Percentiles rank a stretch among this genome's conserved stretches.
Evolutionary conservation across 1,140 invertebrate genomes (phyloP).

Genomic region (Trachymyrmex cornetzi): DNA sequence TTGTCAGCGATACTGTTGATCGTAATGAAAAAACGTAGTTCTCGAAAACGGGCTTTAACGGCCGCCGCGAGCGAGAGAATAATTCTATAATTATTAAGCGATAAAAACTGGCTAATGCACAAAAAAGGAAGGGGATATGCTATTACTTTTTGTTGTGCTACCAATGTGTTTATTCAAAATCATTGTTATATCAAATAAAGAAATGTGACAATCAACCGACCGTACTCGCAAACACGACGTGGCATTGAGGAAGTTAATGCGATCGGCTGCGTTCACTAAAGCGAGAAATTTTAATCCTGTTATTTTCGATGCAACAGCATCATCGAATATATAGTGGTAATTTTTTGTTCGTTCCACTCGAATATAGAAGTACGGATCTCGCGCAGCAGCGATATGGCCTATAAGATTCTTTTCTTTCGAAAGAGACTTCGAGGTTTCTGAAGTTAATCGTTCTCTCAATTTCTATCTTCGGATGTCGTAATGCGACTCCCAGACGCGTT

Average conservation of each 20-base stretch:
- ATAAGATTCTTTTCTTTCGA: neutral
- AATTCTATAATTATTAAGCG: slow-evolving; percentile 46
- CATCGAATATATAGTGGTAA: neutral
- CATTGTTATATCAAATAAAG: slow-evolving; percentile 33
- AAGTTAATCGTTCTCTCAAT: slow-evolving; percentile 36
- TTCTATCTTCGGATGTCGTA: slow-evolving; percentile 22
- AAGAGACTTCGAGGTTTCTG: neutral
- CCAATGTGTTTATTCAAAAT: slow-evolving; percentile 34
- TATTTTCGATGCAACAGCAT: neutral
- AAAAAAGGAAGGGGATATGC: slow-evolving; percentile 13
- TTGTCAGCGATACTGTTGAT: slow-evolving; percentile 41
- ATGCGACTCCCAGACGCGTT: slow-evolving; percentile 16
- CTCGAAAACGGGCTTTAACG: slow-evolving; percentile 31
- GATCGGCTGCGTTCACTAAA: slow-evolving; percentile 10
- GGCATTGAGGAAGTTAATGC: slow-evolving; percentile 46
- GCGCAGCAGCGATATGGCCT: neutral
- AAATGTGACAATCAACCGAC: slow-evolving; percentile 21
- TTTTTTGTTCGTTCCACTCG: slow-evolving; percentile 1
- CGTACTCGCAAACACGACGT: slow-evolving; percentile 31
- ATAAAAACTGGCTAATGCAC: slow-evolving; percentile 47
- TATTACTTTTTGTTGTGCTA: slow-evolving; percentile 31
- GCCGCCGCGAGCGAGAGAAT: slow-evolving; percentile 11
- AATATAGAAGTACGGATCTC: neutral
- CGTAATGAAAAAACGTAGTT: slow-evolving; percentile 13
- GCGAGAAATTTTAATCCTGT: slow-evolving; percentile 12